phyloP scores from a whole-genome alignment of 2,797 vertebrate genomes.

The Coracias cyanogaster region DNA sequence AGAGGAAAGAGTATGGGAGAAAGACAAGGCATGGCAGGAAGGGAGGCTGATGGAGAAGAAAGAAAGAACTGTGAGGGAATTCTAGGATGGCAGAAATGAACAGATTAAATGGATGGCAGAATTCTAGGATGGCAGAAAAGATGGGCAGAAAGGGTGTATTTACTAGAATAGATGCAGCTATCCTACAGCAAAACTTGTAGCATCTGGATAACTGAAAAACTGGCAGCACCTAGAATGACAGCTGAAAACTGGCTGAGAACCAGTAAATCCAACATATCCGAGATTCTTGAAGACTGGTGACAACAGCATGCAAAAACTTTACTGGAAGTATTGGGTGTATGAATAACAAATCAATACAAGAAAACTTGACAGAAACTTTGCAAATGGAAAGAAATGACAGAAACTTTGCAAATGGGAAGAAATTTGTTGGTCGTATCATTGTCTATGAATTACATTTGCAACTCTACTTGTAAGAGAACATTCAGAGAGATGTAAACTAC shows the following conservation, averaged over 20 bases:
- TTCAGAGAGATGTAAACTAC: neutral
- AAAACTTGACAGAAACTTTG: neutral
- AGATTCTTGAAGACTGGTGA: neutral
- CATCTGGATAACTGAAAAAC: neutral
- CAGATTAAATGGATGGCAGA: no score
- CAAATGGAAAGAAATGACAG: neutral
- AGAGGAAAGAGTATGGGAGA: neutral
- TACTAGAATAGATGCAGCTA: neutral
- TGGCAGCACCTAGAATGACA: neutral
- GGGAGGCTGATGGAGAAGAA: neutral
- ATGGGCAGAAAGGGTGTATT: neutral
- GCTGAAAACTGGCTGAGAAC: neutral
- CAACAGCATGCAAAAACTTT: neutral
- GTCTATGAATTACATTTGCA: slow-evolving; percentile 17
- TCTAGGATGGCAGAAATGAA: neutral
- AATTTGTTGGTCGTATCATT: neutral
- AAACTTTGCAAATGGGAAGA: neutral
- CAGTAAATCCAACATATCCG: neutral
- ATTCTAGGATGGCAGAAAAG: no score
- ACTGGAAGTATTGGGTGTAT: neutral
- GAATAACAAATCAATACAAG: neutral
- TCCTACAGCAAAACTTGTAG: neutral
- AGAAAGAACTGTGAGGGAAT: neutral
- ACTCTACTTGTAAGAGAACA: neutral
- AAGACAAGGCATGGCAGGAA: neutral